These are phyloP conservation scores for Polyommatus iphigenia DNA, from an alignment of 2,888 invertebrate genomes.

Conservation along the genomic window DNA sequence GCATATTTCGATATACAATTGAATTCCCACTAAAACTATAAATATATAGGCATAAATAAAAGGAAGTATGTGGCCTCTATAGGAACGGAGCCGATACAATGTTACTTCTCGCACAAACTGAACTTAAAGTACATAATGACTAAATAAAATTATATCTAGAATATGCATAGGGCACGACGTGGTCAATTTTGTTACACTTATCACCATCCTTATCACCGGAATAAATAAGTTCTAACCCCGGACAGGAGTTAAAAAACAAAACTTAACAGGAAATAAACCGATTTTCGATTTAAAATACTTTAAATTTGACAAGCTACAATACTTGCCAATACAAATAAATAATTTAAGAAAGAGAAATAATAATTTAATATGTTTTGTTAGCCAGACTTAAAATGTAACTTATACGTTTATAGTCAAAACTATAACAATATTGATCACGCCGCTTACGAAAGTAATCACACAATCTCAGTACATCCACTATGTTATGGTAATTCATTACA, in stretches of 20 bases:
- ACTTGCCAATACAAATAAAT: too few relatives aligned
- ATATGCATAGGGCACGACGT: constrained; percentile 50
- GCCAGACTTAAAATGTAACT: neutral
- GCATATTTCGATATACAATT: constrained; percentile 56
- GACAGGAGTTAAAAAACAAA: neutral
- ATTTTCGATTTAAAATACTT: neutral
- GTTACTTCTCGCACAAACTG: constrained; percentile 64
- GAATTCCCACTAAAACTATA: constrained; percentile 62
- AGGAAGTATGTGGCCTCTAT: constrained; percentile 65
- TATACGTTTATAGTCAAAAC: neutral
- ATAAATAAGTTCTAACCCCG: too few relatives aligned
- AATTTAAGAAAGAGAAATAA: neutral
- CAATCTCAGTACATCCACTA: constrained; percentile 67
- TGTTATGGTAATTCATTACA: constrained; percentile 67
- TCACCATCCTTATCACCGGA: too few relatives aligned
- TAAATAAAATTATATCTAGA: constrained; percentile 75
- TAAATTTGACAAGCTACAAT: too few relatives aligned
- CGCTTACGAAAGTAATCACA: constrained; percentile 49
- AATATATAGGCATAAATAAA: constrained; percentile 68
- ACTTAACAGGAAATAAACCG: neutral
- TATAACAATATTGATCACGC: constrained; percentile 37
- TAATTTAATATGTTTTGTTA: neutral
- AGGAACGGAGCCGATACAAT: constrained; percentile 73
- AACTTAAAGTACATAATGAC: constrained; percentile 74
- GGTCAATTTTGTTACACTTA: neutral